A percentile compares a stretch with the other conserved stretches of the same genome.
These are phyloP conservation scores for Idaea biselata DNA, from an alignment of 2,888 invertebrate species.

Conservation along the genomic window DNA sequence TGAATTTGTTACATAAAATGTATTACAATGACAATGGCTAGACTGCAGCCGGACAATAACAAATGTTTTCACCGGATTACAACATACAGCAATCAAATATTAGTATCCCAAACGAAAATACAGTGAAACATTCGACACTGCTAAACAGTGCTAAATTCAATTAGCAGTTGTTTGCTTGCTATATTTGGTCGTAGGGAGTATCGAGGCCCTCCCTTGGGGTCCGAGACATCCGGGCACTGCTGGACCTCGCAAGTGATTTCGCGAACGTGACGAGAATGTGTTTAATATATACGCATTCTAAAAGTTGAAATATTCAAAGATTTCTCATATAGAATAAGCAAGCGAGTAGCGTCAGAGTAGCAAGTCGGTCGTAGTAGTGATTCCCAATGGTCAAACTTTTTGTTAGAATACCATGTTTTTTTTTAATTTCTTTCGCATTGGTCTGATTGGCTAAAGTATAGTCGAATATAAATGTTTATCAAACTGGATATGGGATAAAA, in stretches of 20 bases:
- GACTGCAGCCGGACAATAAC: no score
- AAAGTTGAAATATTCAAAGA: background rate
- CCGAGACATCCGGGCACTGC: background rate
- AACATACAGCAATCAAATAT: background rate
- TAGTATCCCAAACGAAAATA: conserved; percentile 4
- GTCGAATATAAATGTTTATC: no score
- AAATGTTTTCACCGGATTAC: background rate
- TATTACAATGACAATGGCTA: no score
- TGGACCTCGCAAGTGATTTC: background rate
- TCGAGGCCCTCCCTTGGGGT: background rate
- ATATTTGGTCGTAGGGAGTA: conserved; percentile 3
- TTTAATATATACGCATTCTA: background rate
- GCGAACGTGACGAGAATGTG: background rate
- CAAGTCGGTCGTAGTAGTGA: no score
- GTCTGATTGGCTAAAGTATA: no score
- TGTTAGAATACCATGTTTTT: no score
- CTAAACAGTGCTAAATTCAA: conserved; percentile 12
- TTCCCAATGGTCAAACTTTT: no score
- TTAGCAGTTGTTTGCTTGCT: conserved; percentile 10
- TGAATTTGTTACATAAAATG: no score
- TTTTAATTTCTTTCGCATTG: no score
- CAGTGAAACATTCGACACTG: conserved; percentile 5
- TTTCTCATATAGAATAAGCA: no score
- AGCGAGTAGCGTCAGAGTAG: no score
- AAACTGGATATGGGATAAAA: no score